Evolutionary conservation across 2,888 invertebrate species (phyloP), one percentile per base, ranked within the genome.

Genomic region (Chrysotoxum bicinctum): DNA sequence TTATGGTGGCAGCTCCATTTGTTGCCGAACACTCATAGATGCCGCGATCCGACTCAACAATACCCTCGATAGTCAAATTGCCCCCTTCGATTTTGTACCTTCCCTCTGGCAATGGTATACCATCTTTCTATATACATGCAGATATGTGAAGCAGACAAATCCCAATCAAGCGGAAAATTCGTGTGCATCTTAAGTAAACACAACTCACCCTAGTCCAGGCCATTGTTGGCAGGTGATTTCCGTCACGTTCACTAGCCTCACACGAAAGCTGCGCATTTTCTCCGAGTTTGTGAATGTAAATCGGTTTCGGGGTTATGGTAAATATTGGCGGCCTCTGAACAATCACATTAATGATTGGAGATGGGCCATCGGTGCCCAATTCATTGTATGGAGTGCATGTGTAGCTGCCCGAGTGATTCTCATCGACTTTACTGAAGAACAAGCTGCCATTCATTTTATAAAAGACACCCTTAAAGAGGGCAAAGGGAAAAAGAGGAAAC

Each of bases 321-420:
- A 98, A 97, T 88, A 95, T 94, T 23, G 98, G 98, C 43, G 98
- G 97, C 87, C 96, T 95, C 93, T 95, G 95, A 87, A 97, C 97
- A 89, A 96, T 94, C 89, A 97, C 97, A 89, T 95, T 95, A 92
- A 98, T 97, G 62, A 95, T 94, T 37, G 96, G 94, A 70, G 98
- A 98, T 26, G 97, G 94, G 9, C 97, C 97, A 88, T 95, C 96
- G 32, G 96, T 95, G 66, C 98, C 98, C 89, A 98, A 94, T 87
- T 95, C 94, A 92, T 98, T 98, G 93, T 96, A 97, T 56, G 98
- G 98, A 26, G 97, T 97, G 92, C 98, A 98, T 82, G 96, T 95
- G 92, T 98, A 98, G 89, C 95, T 94, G 52, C 98, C 98, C 87
- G 95, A 96, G 91, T 98, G 97, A 8, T 94, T 94, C 90, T 96